These are phyloP conservation scores for Cheilosia impressa DNA, from an alignment of 2,888 invertebrate genomes.

Conservation along the genomic window DNA sequence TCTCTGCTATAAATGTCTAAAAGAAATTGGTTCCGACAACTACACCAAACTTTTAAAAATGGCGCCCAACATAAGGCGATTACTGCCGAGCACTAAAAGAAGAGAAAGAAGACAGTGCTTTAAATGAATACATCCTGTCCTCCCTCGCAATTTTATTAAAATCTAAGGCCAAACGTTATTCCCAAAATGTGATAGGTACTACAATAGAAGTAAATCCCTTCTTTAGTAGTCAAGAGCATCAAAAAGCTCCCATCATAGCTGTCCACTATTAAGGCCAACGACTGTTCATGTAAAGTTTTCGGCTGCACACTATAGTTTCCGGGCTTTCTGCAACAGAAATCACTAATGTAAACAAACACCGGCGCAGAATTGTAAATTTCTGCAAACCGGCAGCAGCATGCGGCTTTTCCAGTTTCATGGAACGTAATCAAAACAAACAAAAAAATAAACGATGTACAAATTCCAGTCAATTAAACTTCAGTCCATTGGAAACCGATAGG, in stretches of 20 bases:
- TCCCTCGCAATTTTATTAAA: too few species aligned
- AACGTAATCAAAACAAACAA: slow-evolving; percentile 70
- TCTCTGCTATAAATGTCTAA: too few species aligned
- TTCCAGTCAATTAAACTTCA: slow-evolving; percentile 58
- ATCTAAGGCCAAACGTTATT: too few species aligned
- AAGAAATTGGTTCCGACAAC: too few species aligned
- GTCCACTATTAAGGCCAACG: background rate
- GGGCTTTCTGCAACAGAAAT: slow-evolving; percentile 47
- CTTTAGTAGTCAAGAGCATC: too few species aligned
- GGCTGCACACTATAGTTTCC: slow-evolving; percentile 11
- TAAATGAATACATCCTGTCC: too few species aligned
- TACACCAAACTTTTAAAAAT: background rate
- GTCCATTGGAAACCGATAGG: slow-evolving; percentile 19
- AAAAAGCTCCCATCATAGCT: background rate
- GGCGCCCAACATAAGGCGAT: background rate
- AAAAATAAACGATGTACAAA: slow-evolving; percentile 12
- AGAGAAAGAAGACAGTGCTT: too few species aligned
- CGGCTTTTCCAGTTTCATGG: slow-evolving; percentile 61
- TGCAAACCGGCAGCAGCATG: slow-evolving; percentile 56
- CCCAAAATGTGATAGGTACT: too few species aligned
- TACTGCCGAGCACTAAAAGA: background rate
- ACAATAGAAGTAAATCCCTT: too few species aligned
- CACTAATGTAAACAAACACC: slow-evolving; percentile 61
- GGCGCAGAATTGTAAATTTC: slow-evolving; percentile 46
- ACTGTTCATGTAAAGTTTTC: slow-evolving; percentile 28